A percentile compares a stretch with the other conserved stretches of the same genome.
phyloP scores from a whole-genome alignment of 2,113 vertebrate species.

The Corvus hawaiiensis region DNA sequence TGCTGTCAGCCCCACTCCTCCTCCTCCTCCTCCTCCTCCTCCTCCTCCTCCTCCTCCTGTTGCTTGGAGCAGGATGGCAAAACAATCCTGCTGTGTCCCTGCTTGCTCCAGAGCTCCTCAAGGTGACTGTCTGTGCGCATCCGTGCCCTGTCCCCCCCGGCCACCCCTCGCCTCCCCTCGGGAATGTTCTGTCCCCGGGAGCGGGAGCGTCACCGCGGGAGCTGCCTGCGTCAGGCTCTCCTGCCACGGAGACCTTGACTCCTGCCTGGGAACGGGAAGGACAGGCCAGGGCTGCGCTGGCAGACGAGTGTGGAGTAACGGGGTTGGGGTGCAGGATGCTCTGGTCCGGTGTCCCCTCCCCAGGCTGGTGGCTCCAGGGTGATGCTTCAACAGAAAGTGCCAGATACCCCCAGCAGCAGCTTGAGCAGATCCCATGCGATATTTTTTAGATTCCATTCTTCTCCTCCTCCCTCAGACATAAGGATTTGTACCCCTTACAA shows the following conservation, averaged over 20 bases:
- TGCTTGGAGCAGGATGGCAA: background rate
- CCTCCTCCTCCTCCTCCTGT: background rate
- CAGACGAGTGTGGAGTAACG: accelerated
- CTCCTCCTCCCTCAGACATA: background rate
- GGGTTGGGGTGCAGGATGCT: background rate
- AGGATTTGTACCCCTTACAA: background rate
- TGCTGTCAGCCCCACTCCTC: background rate
- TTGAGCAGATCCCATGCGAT: background rate
- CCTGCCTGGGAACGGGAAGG: slow-evolving; percentile 14
- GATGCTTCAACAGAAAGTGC: background rate
- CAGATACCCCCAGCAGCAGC: background rate
- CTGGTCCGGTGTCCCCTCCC: background rate
- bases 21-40: background rate
- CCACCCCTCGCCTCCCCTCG: background rate
- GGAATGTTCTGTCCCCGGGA: slow-evolving; percentile 53
- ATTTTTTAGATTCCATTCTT: background rate
- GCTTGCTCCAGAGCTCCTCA: background rate
- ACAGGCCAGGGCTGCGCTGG: background rate
- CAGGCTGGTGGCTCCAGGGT: background rate
- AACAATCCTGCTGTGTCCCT: background rate
- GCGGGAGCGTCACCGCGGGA: slow-evolving; percentile 5
- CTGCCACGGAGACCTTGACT: slow-evolving; percentile 48
- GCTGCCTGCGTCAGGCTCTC: slow-evolving; percentile 56
- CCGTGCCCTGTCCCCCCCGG: background rate
- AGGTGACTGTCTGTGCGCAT: slow-evolving; percentile 8